phyloP scores from a whole-genome alignment of 2,113 vertebrate genomes.

The Hystrix brachyura region DNA sequence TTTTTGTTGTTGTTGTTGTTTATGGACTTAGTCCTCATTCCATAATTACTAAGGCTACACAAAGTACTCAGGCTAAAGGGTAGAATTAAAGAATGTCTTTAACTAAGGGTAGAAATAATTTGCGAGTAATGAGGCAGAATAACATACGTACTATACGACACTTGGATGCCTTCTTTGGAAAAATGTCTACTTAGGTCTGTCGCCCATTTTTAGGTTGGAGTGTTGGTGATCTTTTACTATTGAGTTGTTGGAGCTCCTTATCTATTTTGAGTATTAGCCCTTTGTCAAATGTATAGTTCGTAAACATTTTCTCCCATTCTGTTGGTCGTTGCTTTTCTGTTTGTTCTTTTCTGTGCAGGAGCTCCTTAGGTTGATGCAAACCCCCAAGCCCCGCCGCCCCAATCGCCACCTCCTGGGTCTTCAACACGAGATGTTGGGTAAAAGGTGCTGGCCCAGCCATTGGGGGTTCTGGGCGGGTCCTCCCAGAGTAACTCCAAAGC shows the following conservation, averaged over 20 bases:
- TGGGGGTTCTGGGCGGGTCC: background rate
- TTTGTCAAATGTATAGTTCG: background rate
- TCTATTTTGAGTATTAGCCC: background rate
- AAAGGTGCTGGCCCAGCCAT: background rate
- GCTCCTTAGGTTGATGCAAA: background rate
- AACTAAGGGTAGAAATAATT: background rate
- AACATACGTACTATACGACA: background rate
- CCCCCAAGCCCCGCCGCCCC: background rate
- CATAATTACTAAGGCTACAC: background rate
- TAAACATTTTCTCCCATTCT: background rate
- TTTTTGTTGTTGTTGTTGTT: background rate
- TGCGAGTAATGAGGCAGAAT: background rate
- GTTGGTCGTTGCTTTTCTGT: background rate
- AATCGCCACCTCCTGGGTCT: background rate
- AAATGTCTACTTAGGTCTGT: background rate
- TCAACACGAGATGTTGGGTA: background rate
- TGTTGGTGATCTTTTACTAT: background rate
- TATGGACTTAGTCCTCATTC: background rate
- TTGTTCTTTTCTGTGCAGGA: background rate
- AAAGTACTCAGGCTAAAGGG: background rate
- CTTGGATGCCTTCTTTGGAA: background rate
- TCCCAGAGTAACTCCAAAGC: background rate
- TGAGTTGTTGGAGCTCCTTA: background rate
- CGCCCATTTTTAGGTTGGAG: background rate
- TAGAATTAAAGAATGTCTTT: background rate